Base-by-base conservation (phyloP, 2,888 invertebrate species). In the Athalia circularis region DNA sequence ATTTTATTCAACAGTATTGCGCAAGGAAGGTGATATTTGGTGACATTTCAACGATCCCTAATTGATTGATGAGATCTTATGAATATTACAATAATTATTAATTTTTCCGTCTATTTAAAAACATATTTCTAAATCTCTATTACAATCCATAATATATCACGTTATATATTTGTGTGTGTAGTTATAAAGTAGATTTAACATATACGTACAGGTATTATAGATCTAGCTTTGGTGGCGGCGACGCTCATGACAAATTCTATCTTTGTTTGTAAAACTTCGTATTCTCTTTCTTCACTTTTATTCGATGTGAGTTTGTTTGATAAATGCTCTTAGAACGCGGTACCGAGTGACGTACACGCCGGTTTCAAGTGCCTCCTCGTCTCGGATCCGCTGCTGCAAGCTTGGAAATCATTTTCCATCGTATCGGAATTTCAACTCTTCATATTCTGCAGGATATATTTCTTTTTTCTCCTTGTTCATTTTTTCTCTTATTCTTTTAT, bases 401-500 rank as follows among this genome's bases (percentile, higher is more conserved):
- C 29, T 70, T n/a, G 13, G 11, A 7, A 43, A 43, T 11, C 6
- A 57, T 43, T 43, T 45, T 45, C 11, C 54, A 54, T 54, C 54
- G 54, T 29, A 29, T 29, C 29, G 29, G 29, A 29, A 50, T 8
- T 50, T 13, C 15, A 62, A 65, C 45, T 47, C 6, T 48, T 48
- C 15, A 8, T 48, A 13, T 13, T 65, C 48, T 48, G 7, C 5
- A 47, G 29, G 54, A 52, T 8, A 4, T 9, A 8, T n/a, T 59
- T 47, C 43, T 47, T n/a, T 59, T 59, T 57, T 13, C 9, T 48
- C 48, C 8, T 11, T 54, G 29, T 13, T 59, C 8, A 3, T 64
- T n/a, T 11, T 61, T 64, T 50, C n/a, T 29, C 11, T 5, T 13
- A 48, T 87, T 84, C 88, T 89, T 89, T 89, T 91, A 88, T 29